phyloP scores from a whole-genome alignment of 2,797 vertebrate species.

The Eospalax fontanierii region DNA sequence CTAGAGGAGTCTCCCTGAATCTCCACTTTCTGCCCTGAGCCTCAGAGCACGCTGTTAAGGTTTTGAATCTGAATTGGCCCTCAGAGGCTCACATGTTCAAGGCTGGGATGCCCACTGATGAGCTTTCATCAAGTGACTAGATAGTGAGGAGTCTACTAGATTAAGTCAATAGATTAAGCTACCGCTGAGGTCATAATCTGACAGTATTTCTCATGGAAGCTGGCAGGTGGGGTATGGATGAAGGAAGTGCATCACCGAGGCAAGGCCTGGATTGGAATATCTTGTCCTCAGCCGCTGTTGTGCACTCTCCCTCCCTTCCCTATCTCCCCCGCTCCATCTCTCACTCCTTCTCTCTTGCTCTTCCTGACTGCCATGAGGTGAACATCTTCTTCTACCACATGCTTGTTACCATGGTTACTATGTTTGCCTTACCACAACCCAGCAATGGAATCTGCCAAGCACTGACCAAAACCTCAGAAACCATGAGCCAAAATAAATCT shows the following conservation, averaged over 20 bases:
- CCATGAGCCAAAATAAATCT: not conserved
- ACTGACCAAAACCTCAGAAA: not conserved
- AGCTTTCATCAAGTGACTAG: not conserved
- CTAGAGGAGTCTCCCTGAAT: not conserved
- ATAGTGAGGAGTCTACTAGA: too few relatives aligned
- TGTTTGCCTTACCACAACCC: not conserved
- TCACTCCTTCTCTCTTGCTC: not conserved
- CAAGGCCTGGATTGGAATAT: not conserved
- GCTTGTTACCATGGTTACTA: not conserved
- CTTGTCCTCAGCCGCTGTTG: not conserved
- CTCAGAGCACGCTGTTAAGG: rapidly evolving
- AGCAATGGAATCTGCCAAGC: not conserved
- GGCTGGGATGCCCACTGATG: not conserved
- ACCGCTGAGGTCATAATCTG: not conserved
- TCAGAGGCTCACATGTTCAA: not conserved
- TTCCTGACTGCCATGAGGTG: not conserved
- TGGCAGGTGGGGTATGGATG: not conserved
- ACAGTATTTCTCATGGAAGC: not conserved
- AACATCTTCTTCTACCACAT: not conserved
- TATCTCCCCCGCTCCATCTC: not conserved
- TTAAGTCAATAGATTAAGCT: not conserved
- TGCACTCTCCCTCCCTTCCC: not conserved
- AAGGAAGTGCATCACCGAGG: not conserved
- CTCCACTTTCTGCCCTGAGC: not conserved
- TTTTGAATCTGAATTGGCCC: not conserved